Base-by-base conservation (phyloP, 1,140 invertebrate species). In the Tetragonula clypearis region DNA sequence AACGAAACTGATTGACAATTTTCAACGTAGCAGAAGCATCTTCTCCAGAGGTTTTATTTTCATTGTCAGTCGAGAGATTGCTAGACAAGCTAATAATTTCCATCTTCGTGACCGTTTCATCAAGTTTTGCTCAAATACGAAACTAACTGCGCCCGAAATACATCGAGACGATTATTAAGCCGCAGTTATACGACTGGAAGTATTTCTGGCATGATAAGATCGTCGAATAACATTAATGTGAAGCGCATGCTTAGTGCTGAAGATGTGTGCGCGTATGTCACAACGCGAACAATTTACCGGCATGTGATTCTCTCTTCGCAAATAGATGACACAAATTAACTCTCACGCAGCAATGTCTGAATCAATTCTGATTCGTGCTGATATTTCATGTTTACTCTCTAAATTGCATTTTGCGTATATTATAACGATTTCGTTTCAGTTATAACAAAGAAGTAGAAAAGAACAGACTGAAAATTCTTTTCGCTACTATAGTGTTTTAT, bases 181-280 rank as follows among this genome's bases (percentile, higher is more conserved):
- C 41, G 41, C 41, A 49, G 0, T 49, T 49, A 8, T 49, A 49
- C 41, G 41, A 49, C 41, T 49, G 41, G 41, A 49, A 49, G 41
- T 55, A 74, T 73, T 65, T n/a, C 41, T 30, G 15, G 71, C 12
- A 74, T 19, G 79, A 55, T 74, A 73, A 82, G 12, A 74, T 41
- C 35, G 26, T 65, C 41, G 71, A 74, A 74, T 14, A 41, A 35
- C 49, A 49, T 12, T 73, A 68, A 73, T 56, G 58, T 41, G 55
- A 15, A 15, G 65, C 21, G 60, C n/a, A 11, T 9, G 23, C 68
- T 62, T 82, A 74, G 55, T 82, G 21, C 41, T 26, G 35, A 21
- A 65, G 26, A 82, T 65, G 53, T 26, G 15, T 14, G 2, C 14
- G 23, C 60, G 14, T 62, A 23, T 14, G 60, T 14, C 60, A 14